Evolutionary conservation across 2,888 invertebrate genomes (phyloP), one percentile per base, ranked within the genome.

Genomic region (Drosophila atripex): DNA sequence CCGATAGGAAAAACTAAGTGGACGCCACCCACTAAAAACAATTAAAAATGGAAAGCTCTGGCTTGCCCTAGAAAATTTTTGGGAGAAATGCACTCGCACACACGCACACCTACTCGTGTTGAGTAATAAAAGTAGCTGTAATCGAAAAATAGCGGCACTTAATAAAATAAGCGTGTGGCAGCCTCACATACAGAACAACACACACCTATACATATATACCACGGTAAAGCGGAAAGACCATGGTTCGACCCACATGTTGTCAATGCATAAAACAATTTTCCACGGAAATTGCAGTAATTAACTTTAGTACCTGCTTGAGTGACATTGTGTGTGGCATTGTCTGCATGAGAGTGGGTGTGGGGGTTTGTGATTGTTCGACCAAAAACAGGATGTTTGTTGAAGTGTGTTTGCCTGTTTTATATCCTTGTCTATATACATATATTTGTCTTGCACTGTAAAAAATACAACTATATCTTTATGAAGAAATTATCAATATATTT

Each of bases 231-330:
- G 50, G 39, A 32, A 49, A 59, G 56, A 41, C 41, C 63, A 18
- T 38, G 30, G 69, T 54, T 46, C 72, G 57, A 63, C 55, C 72
- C 85, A 65, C 80, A 86, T 80, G 75, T 63, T 78, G 88, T 57
- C 87, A 79, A 80, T 84, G 85, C 78, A 80, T 86, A 86, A 86
- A 87, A 89, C 87, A 87, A 88, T 88, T 88, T 87, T 88, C 82
- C 79, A 70, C 89, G 88, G 89, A 87, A 88, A 88, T 89, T 78
- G 89, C 87, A 80, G 87, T 86, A 87, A 89, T 87, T 89, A 89
- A 87, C 89, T 87, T 88, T 84, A 80, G 76, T 89, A 89, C 89
- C 88, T 86, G 87, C 84, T 88, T 88, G 89, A 88, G 86, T 88
- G 84, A 88, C 82, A 78, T 76, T 76, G 66, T 71, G 39, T 35